Conservation (phyloP, 1,140 invertebrate species). For the Hylaeus volcanicus region DNA sequence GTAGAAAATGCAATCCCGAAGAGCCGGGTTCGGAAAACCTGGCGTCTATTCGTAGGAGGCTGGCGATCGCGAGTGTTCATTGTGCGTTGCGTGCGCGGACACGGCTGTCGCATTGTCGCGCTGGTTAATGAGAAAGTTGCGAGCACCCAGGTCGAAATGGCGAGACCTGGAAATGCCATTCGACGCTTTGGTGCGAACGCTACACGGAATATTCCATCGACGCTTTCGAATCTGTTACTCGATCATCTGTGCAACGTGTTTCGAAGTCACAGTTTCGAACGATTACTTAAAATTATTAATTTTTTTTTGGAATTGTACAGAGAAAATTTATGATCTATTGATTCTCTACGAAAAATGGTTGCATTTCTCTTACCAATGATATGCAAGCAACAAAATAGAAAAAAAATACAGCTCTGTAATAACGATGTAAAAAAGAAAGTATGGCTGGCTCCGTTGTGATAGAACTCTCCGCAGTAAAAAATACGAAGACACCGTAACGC, state of each 20-base stretch:
- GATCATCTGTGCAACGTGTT: not conserved
- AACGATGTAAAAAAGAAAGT: not conserved
- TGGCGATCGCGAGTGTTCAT: conserved; percentile 31
- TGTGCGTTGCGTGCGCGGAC: conserved; percentile 16
- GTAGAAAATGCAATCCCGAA: too few relatives aligned
- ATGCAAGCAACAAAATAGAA: too few relatives aligned
- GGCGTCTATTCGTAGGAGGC: conserved; percentile 71
- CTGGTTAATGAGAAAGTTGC: conserved; percentile 78
- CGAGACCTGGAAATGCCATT: conserved; percentile 46
- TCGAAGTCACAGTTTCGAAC: too few relatives aligned
- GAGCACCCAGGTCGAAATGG: conserved; percentile 51
- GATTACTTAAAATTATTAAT: too few relatives aligned
- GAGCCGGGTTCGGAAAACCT: conserved; percentile 58
- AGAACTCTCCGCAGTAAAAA: not conserved
- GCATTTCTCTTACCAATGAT: too few relatives aligned
- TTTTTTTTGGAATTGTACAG: too few relatives aligned
- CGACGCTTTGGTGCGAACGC: not conserved
- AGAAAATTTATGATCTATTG: not conserved
- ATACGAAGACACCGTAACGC: not conserved
- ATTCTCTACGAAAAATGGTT: too few relatives aligned
- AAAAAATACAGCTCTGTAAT: too few relatives aligned
- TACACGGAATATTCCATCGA: not conserved
- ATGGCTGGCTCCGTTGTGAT: too few relatives aligned
- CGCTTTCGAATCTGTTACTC: conserved; percentile 6
- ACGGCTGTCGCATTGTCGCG: conserved; percentile 70